Evolutionary conservation across 2,797 vertebrate species (phyloP), one percentile per base, ranked within the genome.

Genomic region (Hydrolagus colliei): DNA sequence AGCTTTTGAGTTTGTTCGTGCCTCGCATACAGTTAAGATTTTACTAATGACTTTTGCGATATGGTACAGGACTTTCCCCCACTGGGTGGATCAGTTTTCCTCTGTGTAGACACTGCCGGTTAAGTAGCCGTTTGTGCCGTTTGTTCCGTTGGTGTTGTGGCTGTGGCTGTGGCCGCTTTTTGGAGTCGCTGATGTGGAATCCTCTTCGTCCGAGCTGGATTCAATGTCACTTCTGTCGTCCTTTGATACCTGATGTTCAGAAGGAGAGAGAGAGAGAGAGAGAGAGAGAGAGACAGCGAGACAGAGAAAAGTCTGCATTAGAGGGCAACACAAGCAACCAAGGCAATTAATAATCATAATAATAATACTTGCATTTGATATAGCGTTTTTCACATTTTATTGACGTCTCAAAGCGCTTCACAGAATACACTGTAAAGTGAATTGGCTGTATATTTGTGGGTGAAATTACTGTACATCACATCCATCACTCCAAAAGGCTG

Each of bases 151-250:
- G 86, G 96, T 95, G 92, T 91, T 88, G 92, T 71, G 11, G 91
- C 35, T 27, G 27, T 27, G 27, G 89, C 90, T 94, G 89, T 97
- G 96, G 1, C 89, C 89, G 89, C 91, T 96, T 90, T 96, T 96
- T 89, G 91, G 91, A 85, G 93, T 88, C 72, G 93, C 92, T 52
- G 91, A 27, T 71, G 79, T 91, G n/a, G 94, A 92, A 87, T 96
- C 95, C 4, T 98, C 98, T 88, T 99, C 98, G 65, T 99, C 98
- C 86, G 97, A 99, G 92, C 97, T 98, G 87, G 96, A 98, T 92
- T 99, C 98, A 16, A 98, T 94, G 87, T 99, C 98, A 86, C 97
- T 98, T 89, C 96, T 94, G 89, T 96, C 94, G 87, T 99, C 97
- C 92, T 97, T 98, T 88, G 96, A 94, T 88, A 97, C 96, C 98